Conservation (phyloP, 2,888 invertebrate genomes). For the Criorhina ranunculi region DNA sequence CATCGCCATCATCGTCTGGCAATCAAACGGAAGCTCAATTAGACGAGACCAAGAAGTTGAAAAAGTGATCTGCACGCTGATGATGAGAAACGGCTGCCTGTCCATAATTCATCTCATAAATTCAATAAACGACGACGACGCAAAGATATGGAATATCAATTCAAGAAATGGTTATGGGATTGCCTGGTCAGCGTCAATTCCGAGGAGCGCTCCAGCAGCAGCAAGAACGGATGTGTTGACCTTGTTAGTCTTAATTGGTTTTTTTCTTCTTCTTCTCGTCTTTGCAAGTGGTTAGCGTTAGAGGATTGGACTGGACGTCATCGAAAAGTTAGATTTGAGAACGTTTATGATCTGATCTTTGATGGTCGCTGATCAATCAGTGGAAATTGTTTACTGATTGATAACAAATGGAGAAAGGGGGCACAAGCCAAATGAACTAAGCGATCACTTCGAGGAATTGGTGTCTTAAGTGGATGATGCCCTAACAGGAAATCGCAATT, state of each 20-base stretch:
- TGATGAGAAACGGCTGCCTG: conserved; percentile 55
- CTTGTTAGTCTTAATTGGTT: conserved; percentile 71
- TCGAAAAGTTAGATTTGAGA: conserved; percentile 44
- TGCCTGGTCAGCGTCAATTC: background rate
- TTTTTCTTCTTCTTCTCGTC: conserved; percentile 3
- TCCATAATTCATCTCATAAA: conserved; percentile 67
- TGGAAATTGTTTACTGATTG: conserved; percentile 62
- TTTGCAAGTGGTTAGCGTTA: conserved; percentile 30
- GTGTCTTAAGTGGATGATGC: conserved; percentile 20
- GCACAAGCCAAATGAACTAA: conserved; percentile 21
- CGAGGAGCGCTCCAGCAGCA: background rate
- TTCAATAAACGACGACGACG: conserved; percentile 58
- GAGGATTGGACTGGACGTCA: conserved; percentile 11
- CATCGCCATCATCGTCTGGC: conserved; percentile 50
- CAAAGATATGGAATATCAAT: conserved; percentile 70
- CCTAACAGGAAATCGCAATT: no score
- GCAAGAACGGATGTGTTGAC: conserved; percentile 63
- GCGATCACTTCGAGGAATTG: conserved; percentile 57
- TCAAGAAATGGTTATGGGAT: no score
- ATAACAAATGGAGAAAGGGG: conserved; percentile 40
- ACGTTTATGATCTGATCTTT: conserved; percentile 71
- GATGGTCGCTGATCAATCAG: conserved; percentile 70
- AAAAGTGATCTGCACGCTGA: conserved; percentile 27
- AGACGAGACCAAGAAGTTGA: conserved; percentile 34
- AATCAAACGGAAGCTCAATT: conserved; percentile 74